Evolutionary conservation across 1,140 invertebrate genomes (phyloP), one percentile per base, ranked within the genome.

Genomic region (Contarinia nasturtii): DNA sequence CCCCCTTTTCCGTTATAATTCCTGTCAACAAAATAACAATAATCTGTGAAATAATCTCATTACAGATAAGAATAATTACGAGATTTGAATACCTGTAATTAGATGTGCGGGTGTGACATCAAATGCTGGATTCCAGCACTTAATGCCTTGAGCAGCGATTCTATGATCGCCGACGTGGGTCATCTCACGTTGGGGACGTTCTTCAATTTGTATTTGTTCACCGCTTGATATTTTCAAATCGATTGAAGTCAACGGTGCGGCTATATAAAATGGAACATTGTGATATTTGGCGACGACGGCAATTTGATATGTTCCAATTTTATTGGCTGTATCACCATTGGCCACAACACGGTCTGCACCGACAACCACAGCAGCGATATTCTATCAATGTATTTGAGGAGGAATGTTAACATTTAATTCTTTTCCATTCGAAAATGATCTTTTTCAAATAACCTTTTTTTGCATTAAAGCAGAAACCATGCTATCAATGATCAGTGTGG

Each of bases 311-410:
- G 95, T 99, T 52, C 95, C 95, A 62, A 98, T 95, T 79, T 99
- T 99, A 63, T 98, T 99, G 1, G 94, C 95, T 2, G 94, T 98
- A 64, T 99, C 95, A 2, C 95, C 95, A 69, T 98, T 99, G 1
- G 79, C 75, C 14, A 84, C 89, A 55, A 84, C 86, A 59, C 90
- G 73, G 64, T 95, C 90, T 21, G 90, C 89, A 19, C 90, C 89
- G 34, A 90, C 85, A 40, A 90, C 75, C 14, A 90, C 82, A 2
- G 81, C 83, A 17, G 72, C 71, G 47, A 89, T 80, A 50, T 76
- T 75, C 55, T 75, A 10, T 27, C 27, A 27, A 27, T n/a, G n/a
- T n/a, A n/a, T n/a, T n/a, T n/a, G n/a, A n/a, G n/a, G n/a, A n/a
- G n/a, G n/a, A n/a, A n/a, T n/a, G n/a, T n/a, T n/a, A n/a, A n/a